A percentile compares a stretch with the other conserved stretches of the same genome.
Conservation (phyloP, 2,113 vertebrate genomes). For the Myotis davidii region DNA sequence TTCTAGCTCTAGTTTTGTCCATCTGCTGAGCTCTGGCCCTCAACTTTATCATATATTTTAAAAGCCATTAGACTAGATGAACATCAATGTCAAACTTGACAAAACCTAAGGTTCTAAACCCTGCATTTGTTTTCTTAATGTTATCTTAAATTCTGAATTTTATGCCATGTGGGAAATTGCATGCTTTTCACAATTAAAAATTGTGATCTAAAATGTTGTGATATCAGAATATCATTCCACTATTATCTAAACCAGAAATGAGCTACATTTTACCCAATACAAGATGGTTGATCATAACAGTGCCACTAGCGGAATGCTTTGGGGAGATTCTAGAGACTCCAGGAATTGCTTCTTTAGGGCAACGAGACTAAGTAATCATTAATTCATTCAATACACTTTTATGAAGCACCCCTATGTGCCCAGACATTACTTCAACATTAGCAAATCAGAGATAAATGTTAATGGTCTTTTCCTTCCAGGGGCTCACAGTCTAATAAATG, state of each 20-base stretch:
- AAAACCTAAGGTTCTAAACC: not conserved
- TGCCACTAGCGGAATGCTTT: not conserved
- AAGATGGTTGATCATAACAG: not conserved
- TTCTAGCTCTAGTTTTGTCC: not conserved
- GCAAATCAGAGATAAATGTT: conserved; percentile 42
- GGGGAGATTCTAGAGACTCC: not conserved
- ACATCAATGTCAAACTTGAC: not conserved
- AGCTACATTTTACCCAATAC: not conserved
- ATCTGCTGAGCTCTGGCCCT: not conserved
- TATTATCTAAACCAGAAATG: conserved; percentile 37
- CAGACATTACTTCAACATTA: not conserved
- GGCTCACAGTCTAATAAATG: not conserved
- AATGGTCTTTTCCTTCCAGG: not conserved
- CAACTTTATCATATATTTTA: not conserved
- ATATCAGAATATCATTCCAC: not conserved
- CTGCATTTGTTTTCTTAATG: not conserved
- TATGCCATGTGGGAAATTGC: not conserved
- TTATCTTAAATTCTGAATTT: not conserved
- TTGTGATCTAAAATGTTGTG: not conserved
- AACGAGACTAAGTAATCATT: conserved; percentile 15
- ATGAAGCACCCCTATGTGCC: not conserved
- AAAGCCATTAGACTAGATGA: not conserved
- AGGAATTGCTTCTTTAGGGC: conserved; percentile 28
- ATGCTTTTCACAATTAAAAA: not conserved
- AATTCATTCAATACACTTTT: not conserved